Percentiles rank a stretch among this genome's conserved stretches.
phyloP scores from a whole-genome alignment of 2,797 vertebrate genomes.

The Myotis myotis region DNA sequence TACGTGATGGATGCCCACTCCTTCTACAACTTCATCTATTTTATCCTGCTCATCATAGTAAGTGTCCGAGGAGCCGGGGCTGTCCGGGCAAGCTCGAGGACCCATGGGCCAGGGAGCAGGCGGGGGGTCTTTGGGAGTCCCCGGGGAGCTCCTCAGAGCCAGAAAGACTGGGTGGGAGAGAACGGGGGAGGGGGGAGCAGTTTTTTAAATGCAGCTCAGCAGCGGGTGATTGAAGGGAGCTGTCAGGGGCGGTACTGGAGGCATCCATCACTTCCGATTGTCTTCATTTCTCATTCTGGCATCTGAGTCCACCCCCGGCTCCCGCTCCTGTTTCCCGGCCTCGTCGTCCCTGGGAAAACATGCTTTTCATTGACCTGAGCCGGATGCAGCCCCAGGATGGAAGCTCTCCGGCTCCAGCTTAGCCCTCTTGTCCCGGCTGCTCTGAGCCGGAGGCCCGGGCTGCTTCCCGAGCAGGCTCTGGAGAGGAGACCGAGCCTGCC shows the following conservation, averaged over 20 bases:
- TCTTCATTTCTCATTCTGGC: conserved; percentile 11
- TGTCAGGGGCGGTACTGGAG: background rate
- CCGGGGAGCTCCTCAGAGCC: background rate
- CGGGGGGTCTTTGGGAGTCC: background rate
- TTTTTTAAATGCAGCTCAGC: background rate
- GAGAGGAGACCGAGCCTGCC: background rate
- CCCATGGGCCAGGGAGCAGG: rapidly evolving
- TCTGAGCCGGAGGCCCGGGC: background rate
- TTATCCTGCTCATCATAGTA: conserved; percentile 98
- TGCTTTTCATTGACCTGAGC: background rate
- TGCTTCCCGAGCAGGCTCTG: background rate
- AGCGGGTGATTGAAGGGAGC: background rate
- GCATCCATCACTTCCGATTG: background rate
- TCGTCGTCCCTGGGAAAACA: background rate
- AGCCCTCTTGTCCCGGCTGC: background rate
- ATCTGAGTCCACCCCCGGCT: background rate
- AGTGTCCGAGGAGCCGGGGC: conserved; percentile 81
- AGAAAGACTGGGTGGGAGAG: background rate
- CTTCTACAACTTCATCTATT: conserved; percentile 99
- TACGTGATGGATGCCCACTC: conserved; percentile 99
- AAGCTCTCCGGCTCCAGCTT: background rate
- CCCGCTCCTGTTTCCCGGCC: background rate
- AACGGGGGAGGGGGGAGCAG: background rate
- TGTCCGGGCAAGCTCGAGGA: background rate
- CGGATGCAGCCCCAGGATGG: background rate